These are phyloP conservation scores for Channa maculata DNA, from an alignment of 2,113 vertebrate genomes.

Conservation along the genomic window DNA sequence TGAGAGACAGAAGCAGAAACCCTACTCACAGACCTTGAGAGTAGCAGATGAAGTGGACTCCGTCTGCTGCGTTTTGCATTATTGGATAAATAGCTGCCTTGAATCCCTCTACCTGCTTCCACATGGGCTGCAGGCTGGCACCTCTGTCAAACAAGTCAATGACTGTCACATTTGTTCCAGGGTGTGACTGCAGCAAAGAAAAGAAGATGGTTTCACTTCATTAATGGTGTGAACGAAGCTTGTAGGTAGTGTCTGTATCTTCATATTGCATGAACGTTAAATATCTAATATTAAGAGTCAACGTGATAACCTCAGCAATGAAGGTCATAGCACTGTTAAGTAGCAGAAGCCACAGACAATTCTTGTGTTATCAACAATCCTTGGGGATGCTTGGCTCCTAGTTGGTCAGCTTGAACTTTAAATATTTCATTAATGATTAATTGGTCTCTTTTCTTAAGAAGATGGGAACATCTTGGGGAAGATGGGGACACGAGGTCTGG, in stretches of 20 bases:
- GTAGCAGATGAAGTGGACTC: conserved; percentile 89
- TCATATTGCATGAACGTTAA: not conserved
- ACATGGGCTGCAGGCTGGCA: conserved; percentile 88
- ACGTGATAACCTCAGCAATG: not conserved
- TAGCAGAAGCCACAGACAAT: not conserved
- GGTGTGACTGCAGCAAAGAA: conserved; percentile 84
- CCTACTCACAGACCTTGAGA: conserved; percentile 79
- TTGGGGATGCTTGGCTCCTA: not conserved
- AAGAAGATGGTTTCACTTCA: not conserved
- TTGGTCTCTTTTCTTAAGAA: not conserved
- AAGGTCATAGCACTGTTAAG: not conserved
- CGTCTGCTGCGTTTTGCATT: conserved; percentile 88
- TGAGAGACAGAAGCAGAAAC: conserved; percentile 17
- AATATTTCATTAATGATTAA: conserved; percentile 22
- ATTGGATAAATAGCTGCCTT: conserved; percentile 88
- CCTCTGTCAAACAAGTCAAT: conserved; percentile 90
- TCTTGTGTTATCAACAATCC: not conserved
- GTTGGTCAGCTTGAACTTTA: conserved; percentile 20
- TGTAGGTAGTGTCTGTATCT: not conserved
- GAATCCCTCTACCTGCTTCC: conserved; percentile 93
- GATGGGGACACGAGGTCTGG: not conserved
- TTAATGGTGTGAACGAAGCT: not conserved
- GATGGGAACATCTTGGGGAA: conserved; percentile 2
- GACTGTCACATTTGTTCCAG: conserved; percentile 89
- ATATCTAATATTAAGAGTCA: conserved; percentile 18